These are phyloP conservation scores for Mus caroli DNA, from an alignment of 2,797 vertebrate genomes.

Conservation along the genomic window DNA sequence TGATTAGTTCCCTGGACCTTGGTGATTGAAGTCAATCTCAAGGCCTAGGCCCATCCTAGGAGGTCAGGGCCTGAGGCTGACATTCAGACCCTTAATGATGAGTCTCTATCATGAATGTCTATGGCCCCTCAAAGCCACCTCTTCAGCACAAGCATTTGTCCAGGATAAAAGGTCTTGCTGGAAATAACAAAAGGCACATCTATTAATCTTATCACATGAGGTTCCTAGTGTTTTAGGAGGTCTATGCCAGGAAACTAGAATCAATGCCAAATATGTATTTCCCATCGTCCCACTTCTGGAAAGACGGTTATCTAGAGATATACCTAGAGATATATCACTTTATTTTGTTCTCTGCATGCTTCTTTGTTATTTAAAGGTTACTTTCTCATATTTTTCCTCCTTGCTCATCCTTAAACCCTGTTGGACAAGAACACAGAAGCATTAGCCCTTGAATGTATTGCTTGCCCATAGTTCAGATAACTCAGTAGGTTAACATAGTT, in stretches of 20 bases:
- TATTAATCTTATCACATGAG: not conserved
- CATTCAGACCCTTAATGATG: not conserved
- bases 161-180: not conserved
- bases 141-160: slow-evolving; percentile 13
- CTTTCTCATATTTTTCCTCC: not conserved
- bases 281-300: not conserved
- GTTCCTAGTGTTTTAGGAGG: not conserved
- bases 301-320: not conserved
- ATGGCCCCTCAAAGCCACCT: not conserved
- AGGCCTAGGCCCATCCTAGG: not conserved
- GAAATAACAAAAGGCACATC: not conserved
- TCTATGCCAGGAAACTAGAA: not conserved
- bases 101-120: not conserved
- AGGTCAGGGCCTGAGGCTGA: not conserved
- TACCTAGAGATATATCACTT: not conserved
- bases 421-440: not conserved
- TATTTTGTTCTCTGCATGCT: not conserved
- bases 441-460: not conserved
- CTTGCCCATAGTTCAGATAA: slow-evolving; percentile 40
- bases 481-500: slow-evolving; percentile 15
- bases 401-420: slow-evolving; percentile 19
- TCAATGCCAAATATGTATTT: slow-evolving; percentile 8
- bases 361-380: not conserved
- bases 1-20: not conserved
- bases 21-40: not conserved